These are phyloP conservation scores for Mesitornis unicolor DNA, from an alignment of 2,113 vertebrate species.

Conservation along the genomic window DNA sequence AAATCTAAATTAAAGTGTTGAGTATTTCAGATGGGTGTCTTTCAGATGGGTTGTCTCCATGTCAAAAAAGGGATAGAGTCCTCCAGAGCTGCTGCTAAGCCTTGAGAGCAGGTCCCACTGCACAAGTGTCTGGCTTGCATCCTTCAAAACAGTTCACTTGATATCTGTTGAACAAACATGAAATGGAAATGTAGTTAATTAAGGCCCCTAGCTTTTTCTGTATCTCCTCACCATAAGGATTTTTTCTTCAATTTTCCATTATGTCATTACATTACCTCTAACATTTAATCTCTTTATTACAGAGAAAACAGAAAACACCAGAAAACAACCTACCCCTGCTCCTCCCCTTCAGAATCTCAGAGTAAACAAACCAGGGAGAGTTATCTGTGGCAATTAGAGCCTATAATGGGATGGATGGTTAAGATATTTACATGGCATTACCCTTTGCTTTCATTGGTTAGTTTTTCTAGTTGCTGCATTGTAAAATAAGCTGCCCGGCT, in stretches of 20 bases:
- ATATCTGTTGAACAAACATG: background rate
- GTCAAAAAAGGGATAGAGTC: background rate
- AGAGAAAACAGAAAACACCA: background rate
- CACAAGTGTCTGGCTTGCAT: background rate
- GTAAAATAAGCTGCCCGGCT: background rate
- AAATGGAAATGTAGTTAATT: constrained; percentile 6
- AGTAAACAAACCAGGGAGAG: background rate
- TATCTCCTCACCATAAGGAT: background rate
- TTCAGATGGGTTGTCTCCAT: background rate
- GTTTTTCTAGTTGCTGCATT: background rate
- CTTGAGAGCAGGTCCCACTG: background rate
- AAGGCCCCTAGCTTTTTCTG: background rate
- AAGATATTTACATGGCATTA: background rate
- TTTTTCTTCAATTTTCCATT: constrained; percentile 1
- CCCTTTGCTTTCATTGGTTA: background rate
- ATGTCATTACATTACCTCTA: background rate
- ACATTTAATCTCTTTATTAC: background rate
- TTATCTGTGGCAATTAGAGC: background rate
- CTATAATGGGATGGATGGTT: background rate
- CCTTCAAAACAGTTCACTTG: background rate
- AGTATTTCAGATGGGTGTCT: background rate
- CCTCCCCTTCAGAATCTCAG: background rate
- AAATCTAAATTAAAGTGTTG: background rate
- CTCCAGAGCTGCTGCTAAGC: background rate
- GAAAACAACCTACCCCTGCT: background rate